Evolutionary conservation across 2,113 vertebrate species (phyloP).

Genomic region (Sapayoa aenigma): DNA sequence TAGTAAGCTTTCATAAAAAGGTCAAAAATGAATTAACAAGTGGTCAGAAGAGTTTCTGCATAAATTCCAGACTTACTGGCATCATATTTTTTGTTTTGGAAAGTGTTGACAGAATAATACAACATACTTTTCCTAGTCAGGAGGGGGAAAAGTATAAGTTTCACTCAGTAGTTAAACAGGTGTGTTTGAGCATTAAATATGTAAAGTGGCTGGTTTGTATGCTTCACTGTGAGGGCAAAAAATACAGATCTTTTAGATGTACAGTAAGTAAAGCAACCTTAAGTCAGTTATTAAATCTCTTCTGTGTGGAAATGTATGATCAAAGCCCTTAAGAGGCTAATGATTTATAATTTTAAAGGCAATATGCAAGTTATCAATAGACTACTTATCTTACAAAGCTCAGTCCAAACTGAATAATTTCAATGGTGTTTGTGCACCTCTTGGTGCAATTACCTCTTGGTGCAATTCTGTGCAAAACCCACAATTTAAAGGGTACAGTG

Average conservation of each 20-base stretch:
- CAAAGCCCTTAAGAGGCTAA: not conserved
- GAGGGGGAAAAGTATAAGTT: not conserved
- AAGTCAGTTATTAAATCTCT: not conserved
- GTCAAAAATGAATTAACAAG: not conserved
- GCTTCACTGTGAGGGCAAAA: not conserved
- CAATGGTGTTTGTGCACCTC: not conserved
- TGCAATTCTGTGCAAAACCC: too few species aligned
- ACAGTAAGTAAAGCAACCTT: not conserved
- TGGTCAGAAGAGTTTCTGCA: not conserved
- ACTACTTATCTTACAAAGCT: not conserved
- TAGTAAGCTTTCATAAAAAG: not conserved
- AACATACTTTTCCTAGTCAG: not conserved
- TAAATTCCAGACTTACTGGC: not conserved
- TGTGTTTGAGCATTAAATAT: not conserved
- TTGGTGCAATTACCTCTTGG: too few species aligned
- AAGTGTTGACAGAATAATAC: not conserved
- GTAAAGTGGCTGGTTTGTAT: not conserved
- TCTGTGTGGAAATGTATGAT: not conserved
- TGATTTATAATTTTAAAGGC: not conserved
- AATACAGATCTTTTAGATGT: not conserved
- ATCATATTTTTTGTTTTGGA: not conserved
- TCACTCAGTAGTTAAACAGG: not conserved
- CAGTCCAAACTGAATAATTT: not conserved
- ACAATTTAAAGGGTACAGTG: not conserved
- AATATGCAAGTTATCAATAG: not conserved